A percentile compares a stretch with the other conserved stretches of the same genome.
Conservation (phyloP, 2,888 invertebrate genomes). For the Stenodera caucasica region DNA sequence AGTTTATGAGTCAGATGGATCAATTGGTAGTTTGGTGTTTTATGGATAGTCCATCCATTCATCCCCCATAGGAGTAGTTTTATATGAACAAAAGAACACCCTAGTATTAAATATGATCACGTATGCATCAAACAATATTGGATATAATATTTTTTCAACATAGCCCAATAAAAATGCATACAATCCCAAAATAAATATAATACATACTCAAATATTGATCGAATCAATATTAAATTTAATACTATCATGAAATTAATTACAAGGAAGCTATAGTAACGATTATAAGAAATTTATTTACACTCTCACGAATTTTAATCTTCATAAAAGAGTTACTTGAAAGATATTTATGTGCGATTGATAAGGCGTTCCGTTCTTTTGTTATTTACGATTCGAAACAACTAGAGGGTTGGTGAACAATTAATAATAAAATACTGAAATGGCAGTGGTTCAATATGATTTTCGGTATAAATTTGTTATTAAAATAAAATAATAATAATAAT, state of each 20-base stretch:
- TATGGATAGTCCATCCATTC: neutral
- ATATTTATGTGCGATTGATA: conserved; percentile 23
- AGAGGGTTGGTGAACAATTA: conserved; percentile 4
- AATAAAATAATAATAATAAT: neutral
- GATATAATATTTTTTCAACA: conserved; percentile 33
- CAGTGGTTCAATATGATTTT: conserved; percentile 15
- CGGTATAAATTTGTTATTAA: neutral
- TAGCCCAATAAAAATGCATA: conserved; percentile 37
- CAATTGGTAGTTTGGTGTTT: neutral
- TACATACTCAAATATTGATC: conserved; percentile 11
- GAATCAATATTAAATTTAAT: conserved; percentile 8
- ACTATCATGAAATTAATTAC: conserved; percentile 17
- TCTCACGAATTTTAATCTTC: conserved; percentile 23
- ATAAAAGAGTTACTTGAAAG: conserved; percentile 4
- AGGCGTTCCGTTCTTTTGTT: conserved; percentile 9
- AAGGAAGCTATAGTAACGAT: conserved; percentile 5
- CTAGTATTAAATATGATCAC: conserved; percentile 10
- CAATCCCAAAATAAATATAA: neutral
- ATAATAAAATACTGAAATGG: conserved; percentile 5
- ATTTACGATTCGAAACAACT: conserved; percentile 13
- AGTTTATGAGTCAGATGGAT: conserved; percentile 3
- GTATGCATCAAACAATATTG: conserved; percentile 35
- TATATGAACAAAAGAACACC: conserved; percentile 1
- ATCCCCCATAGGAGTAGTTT: conserved; percentile 5
- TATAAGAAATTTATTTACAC: conserved; percentile 18